Evolutionary conservation across 2,888 invertebrate genomes (phyloP), one percentile per base, ranked within the genome.

Genomic region (Lordiphosa andalusiaca): DNA sequence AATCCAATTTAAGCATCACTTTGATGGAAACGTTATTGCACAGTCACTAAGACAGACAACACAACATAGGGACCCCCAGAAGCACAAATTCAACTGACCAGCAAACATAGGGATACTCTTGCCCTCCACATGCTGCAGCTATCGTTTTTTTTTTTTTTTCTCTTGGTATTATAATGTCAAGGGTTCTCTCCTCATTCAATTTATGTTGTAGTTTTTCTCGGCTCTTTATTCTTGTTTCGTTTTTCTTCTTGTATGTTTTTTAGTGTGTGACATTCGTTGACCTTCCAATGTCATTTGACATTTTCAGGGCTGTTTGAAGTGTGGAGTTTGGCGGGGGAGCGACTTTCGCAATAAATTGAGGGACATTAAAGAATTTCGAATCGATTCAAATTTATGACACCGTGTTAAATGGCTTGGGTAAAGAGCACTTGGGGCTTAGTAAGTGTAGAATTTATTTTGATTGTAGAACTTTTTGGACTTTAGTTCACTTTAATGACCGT

Each of bases 271-370:
- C 57, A 59, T 59, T 52, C 69, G 52, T 62, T 73, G 76, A 73
- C 69, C 72, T 75, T 72, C 44, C 61, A 75, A 67, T 72, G 65
- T 69, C 72, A 65, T 73, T 67, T 69, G 74, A 71, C 68, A 67
- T 74, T 71, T 71, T 49, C 53, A 49, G 61, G 48, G 53, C 50
- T 51, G 40, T 63, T 44, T 52, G 53, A 55, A 70, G 68, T 30
- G 23, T 7, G 51, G 56, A 25, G 6, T 49, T 49, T 36, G 21
- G 40, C 7, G 16, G 10, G 35, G 4, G 4, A 37, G 44, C 2
- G 19, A 23, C 30, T 50, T 25, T 25, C 19, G 33, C 48, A 21
- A 41, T 46, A 68, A 68, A 56, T 58, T 59, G 53, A 62, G 65
- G 13, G 44, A 21, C 39, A 62, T 58, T 69, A 53, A 57, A 59